Evolutionary conservation across 1,140 invertebrate genomes (phyloP), one percentile per base, ranked within the genome.

Genomic region (Conus ventricosus): DNA sequence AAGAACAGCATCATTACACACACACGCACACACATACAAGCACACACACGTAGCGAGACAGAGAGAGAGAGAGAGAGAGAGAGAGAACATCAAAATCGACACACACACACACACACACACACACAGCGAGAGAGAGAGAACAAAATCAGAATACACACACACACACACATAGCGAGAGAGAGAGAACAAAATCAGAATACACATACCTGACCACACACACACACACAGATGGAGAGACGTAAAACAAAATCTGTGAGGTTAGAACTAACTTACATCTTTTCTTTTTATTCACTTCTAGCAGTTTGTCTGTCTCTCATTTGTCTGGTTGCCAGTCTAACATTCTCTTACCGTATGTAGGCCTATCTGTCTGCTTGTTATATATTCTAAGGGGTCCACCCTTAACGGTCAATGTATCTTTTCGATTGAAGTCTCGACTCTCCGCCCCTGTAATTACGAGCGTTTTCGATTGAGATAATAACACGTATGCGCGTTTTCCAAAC

Each of bases 181-280:
- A 75, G 71, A 75, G 71, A 75, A 6, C 4, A 23, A 75, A 23
- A 75, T 13, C 13, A 25, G n/a, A 25, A 75, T 1, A 75, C 39
- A 39, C 39, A 39, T 3, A 39, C 39, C 0, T n/a, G n/a, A n/a
- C n/a, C 13, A 75, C 13, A 82, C 13, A 82, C 27, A 53, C 3
- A 82, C 27, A 82, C 27, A 82, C 51, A 82, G 81, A 82, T 25
- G 13, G 81, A 82, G 81, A 4, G 81, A 82, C 27, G 51, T 23
- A 82, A 23, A 55, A 10, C 13, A 39, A 54, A 53, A 55, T 20
- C 20, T 25, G 8, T 39, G 39, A 39, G 39, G 39, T 39, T 39
- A 3, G 39, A 39, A 39, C 39, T 39, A 39, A 39, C 39, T 0
- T 39, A 39, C 39, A 39, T 39, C 10, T 20, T 63, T 63, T 63